Evolutionary conservation across 2,113 vertebrate genomes (phyloP), one percentile per base, ranked within the genome.

Genomic region (Syngnathus floridae): DNA sequence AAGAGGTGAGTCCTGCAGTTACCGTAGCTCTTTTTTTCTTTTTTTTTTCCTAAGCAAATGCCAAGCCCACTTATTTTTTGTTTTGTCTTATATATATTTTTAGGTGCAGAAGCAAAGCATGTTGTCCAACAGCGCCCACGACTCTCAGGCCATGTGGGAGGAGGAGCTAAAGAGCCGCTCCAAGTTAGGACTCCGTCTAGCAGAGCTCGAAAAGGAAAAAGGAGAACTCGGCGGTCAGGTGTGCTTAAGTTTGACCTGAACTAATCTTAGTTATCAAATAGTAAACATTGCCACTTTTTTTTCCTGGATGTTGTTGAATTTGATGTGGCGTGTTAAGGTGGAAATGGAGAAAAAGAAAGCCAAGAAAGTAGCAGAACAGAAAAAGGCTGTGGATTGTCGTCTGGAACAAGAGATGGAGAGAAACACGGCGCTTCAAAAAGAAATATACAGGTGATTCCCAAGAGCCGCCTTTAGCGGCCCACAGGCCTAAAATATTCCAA

Each of bases 391-490:
- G 0, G 94, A 96, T 81, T 59, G 71, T 26, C 88, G 86, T 54
- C 88, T 98, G 73, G 91, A 94, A 60, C 91, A 96, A 76, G 95
- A 98, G 91, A 92, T 93, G 84, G 89, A 89, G 72, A 93, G 90
- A 88, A 97, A 94, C 77, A 61, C 69, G 0, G 91, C 94, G 41
- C 88, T 97, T 75, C 93, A 98, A 83, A 91, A 93, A 86, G 93
- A 98, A 77, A 88, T 91, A 62, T 84, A 89, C 87, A 92, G 93
- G 96, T 98, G 92, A 90, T 75, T 70, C 66, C 22, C 1, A 9
- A 71, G 73, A 26, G 52, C 61, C n/a, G 70, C 70, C 55, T 61
- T 51, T 71, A 22, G 16, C 9, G 38, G 7, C 7, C 57, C 14
- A 59, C 41, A 19, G 35, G 21, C 1, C 21, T 26, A 31, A 26